These are phyloP conservation scores for Crotalus tigris DNA, from an alignment of 2,113 vertebrate species.

Conservation along the genomic window DNA sequence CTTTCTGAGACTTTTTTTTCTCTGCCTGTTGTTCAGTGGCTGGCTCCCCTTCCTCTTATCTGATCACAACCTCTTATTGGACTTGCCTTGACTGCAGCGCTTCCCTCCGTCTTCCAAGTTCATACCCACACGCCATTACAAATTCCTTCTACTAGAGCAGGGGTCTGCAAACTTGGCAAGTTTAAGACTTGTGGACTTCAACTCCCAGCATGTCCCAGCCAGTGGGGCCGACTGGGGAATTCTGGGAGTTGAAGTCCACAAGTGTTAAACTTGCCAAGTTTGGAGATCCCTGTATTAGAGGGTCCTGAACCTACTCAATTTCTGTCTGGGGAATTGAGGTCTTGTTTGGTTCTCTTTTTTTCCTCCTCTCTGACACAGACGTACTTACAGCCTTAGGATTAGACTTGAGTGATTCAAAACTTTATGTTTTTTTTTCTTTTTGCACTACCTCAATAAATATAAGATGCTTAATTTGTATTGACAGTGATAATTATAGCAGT, in stretches of 20 bases:
- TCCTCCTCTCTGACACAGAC: background rate
- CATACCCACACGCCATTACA: background rate
- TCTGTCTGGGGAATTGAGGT: background rate
- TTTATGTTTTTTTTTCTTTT: background rate
- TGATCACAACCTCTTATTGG: background rate
- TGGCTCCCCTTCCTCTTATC: background rate
- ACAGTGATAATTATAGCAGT: background rate
- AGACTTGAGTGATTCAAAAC: background rate
- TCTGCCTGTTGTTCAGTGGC: background rate
- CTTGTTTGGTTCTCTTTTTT: background rate
- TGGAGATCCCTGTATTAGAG: background rate
- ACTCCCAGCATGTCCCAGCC: too few relatives aligned
- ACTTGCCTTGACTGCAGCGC: background rate
- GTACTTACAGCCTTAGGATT: background rate
- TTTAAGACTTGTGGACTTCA: too few relatives aligned
- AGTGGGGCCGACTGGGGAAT: background rate
- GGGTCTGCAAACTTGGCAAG: too few relatives aligned
- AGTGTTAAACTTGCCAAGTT: background rate
- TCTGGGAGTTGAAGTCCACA: background rate
- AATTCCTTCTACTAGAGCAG: background rate
- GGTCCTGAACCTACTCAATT: background rate
- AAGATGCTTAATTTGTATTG: background rate
- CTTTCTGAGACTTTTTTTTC: background rate
- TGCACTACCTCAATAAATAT: background rate
- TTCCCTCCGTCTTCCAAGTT: background rate